These are phyloP conservation scores for Sebastes trivittatus DNA, from an alignment of 2,797 vertebrate species.

Conservation along the genomic window DNA sequence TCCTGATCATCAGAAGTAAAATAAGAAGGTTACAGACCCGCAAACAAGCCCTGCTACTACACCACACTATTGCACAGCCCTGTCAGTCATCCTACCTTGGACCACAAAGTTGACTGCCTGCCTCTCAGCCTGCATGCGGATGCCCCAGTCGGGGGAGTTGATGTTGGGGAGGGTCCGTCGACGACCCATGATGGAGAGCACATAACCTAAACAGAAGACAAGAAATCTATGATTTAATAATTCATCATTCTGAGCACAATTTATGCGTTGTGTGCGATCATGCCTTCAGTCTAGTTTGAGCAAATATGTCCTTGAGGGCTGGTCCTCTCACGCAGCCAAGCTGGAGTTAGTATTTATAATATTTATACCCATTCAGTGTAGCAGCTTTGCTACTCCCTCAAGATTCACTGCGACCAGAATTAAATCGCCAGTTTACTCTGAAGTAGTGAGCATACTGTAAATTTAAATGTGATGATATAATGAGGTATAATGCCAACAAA, in stretches of 20 bases:
- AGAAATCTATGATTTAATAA: not conserved
- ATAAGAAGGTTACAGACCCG: not conserved
- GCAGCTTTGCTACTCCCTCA: not conserved
- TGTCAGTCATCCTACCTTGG: constrained; percentile 83
- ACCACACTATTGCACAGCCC: too few species aligned
- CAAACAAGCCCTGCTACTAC: not conserved
- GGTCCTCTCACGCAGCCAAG: not conserved
- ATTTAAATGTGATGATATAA: not conserved
- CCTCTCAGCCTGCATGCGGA: constrained; percentile 90
- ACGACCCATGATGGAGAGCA: constrained; percentile 91
- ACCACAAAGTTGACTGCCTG: constrained; percentile 96
- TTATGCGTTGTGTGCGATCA: not conserved
- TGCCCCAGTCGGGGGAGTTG: constrained; percentile 78
- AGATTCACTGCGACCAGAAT: not conserved
- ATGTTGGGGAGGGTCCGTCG: constrained; percentile 87
- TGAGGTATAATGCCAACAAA: too few species aligned
- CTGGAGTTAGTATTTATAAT: not conserved
- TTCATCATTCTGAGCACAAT: not conserved
- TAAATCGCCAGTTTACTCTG: not conserved
- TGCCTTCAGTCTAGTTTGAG: not conserved
- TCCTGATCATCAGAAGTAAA: not conserved
- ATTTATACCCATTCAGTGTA: not conserved
- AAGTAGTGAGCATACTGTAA: not conserved
- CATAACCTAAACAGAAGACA: constrained; percentile 81
- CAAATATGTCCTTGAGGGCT: not conserved